Percentiles rank a stretch among this genome's conserved stretches.
Evolutionary conservation across 2,888 invertebrate species (phyloP).

Genomic region (Meiosimyza decipiens): DNA sequence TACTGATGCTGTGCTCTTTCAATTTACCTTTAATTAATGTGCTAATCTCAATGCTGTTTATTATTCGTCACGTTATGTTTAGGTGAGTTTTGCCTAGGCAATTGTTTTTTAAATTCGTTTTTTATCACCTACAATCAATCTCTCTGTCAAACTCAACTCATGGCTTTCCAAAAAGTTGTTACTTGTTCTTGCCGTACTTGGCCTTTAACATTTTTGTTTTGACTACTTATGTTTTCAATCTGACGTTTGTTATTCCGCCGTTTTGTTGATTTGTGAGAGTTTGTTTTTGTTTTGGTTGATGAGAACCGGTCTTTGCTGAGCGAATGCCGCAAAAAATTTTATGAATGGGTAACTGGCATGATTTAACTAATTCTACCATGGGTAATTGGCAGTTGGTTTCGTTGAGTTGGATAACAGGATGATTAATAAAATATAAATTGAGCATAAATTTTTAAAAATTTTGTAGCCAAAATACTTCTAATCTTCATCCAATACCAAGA

Average conservation of each 20-base stretch:
- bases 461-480: too few relatives aligned
- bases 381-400: constrained; percentile 6
- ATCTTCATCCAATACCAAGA: too few relatives aligned
- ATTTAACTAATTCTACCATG: too few relatives aligned
- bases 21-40: too few relatives aligned
- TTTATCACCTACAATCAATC: not conserved
- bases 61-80: too few relatives aligned
- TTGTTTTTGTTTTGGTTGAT: constrained; percentile 24
- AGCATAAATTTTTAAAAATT: not conserved
- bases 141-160: constrained; percentile 1
- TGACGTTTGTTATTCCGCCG: constrained; percentile 4
- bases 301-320: not conserved
- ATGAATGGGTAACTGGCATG: not conserved
- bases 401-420: not conserved
- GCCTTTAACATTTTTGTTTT: constrained; percentile 4
- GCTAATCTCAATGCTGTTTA: too few relatives aligned
- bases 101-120: too few relatives aligned
- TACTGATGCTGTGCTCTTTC: not conserved
- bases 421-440: not conserved
- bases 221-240: not conserved
- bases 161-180: not conserved
- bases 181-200: constrained; percentile 18
- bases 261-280: constrained; percentile 37
- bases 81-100: too few relatives aligned
- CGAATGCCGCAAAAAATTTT: not conserved